Evolutionary conservation across 2,113 vertebrate genomes (phyloP), one percentile per base, ranked within the genome.

Genomic region (Corythaixoides concolor): DNA sequence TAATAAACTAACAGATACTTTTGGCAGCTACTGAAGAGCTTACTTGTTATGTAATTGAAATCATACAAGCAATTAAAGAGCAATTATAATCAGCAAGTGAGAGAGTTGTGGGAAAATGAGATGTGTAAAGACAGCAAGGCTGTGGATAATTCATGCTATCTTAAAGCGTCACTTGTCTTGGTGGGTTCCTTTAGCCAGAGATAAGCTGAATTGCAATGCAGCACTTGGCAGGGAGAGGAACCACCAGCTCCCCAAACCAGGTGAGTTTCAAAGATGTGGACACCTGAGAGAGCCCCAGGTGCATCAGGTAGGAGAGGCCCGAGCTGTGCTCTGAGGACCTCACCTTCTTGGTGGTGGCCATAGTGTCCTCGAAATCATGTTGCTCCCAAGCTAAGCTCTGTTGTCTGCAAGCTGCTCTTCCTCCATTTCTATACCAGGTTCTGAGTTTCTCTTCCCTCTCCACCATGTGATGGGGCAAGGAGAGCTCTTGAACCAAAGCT

Each of bases 41-140:
- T 93, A 64, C 50, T 81, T 93, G 78, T 67, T 95, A 52, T 37
- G 56, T 63, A 95, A 90, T 39, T 92, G 86, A 88, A 96, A 95
- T 88, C 72, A 79, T 72, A 79, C 77, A 67, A 79, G 47, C 79
- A 92, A 88, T 90, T 88, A 92, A 90, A 93, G 22, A 49, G 53
- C 53, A 95, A 96, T 95, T 93, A 93, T 74, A 95, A 93, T 83
- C 86, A 90, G 39, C 56, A 70, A 83, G 62, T 79, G 75, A 90
- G 69, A 81, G 26, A 68, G 22, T 12, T 85, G 39, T 79, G 53
- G 62, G 63, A 79, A 95, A 93, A 90, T 53, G 43, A 82, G 63
- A 67, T 47, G 37, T 75, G 22, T n/a, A 89, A 92, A 90, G 81
- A 59, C 72, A 69, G 18, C 49, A 69, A 79, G 50, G n/a, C 37